Evolutionary conservation across 2,113 vertebrate genomes (phyloP), one percentile per base, ranked within the genome.

Genomic region (Scartelaos histophorus): DNA sequence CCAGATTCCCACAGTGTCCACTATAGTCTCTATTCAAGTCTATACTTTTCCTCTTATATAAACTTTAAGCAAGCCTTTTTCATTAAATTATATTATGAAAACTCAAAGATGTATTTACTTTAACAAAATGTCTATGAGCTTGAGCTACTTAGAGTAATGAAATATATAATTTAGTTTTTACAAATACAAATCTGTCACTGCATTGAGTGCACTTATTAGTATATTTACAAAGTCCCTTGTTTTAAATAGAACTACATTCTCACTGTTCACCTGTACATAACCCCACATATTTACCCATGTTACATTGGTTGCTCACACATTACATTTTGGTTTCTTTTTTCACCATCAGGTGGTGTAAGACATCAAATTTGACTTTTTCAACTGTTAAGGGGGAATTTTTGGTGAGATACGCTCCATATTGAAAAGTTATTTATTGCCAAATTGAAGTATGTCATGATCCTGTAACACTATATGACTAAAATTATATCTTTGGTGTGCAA

Each of bases 221-320:
- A 38, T 74, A 82, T 82, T 74, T 87, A 79, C 75, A 89, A 25
- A 49, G 66, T 74, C 47, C 13, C 64, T 73, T 47, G 43, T 47
- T 57, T 34, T 58, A 22, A 45, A 47, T 46, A 75, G 75, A 51
- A 45, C 68, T 76, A 85, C 78, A 88, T 88, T 87, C 84, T 67
- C 5, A 68, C 56, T 49, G 73, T 68, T 60, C 45, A 43, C 65
- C 57, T 21, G 61, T 34, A 69, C n/a, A 13, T 22, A 17, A 61
- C 70, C 68, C 47, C 54, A 71, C 64, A 77, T 22, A 6, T 77
- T 81, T 80, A 81, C 84, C 76, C n/a, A 47, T 66, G 13, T 22
- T 66, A 16, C 16, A 70, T 17, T n/a, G 1, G 6, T 17, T 29
- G 15, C 24, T 61, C 58, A 17, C 15, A 43, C 16, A 2, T 43